These are phyloP conservation scores for Mus minutoides DNA, from an alignment of 2,797 vertebrate genomes.

Conservation along the genomic window DNA sequence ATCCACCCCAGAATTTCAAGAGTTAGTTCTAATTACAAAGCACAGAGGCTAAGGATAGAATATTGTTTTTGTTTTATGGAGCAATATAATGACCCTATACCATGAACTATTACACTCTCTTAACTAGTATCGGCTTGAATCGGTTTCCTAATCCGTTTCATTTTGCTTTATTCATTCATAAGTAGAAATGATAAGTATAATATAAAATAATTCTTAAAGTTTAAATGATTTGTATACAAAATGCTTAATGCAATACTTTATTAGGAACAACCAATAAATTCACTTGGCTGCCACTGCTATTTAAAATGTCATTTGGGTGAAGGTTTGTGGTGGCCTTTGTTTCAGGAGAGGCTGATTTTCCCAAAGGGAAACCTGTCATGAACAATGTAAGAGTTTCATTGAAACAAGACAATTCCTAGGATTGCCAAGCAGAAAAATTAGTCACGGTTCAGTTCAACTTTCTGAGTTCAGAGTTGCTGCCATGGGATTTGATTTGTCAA, in stretches of 20 bases:
- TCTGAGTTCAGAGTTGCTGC: conserved; percentile 29
- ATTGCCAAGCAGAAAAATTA: not conserved
- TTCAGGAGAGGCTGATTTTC: not conserved
- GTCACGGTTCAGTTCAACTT: conserved; percentile 39
- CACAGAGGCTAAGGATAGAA: not conserved
- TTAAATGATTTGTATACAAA: not conserved
- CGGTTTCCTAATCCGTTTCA: not conserved
- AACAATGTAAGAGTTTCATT: not conserved
- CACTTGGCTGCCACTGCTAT: not conserved
- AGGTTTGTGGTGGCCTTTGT: not conserved
- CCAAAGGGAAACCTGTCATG: not conserved
- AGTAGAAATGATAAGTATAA: not conserved
- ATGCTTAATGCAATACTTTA: not conserved
- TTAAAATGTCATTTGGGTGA: not conserved
- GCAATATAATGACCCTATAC: not conserved
- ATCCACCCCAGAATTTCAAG: not conserved
- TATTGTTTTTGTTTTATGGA: not conserved
- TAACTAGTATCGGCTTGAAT: not conserved
- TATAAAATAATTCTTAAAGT: not conserved
- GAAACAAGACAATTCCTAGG: not conserved
- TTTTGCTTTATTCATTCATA: not conserved
- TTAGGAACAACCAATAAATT: not conserved
- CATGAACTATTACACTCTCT: not conserved
- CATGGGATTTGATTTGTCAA: conserved; percentile 30
- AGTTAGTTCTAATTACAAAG: not conserved